These are phyloP conservation scores for Cathartes aura DNA, from an alignment of 2,113 vertebrate species.

Conservation along the genomic window DNA sequence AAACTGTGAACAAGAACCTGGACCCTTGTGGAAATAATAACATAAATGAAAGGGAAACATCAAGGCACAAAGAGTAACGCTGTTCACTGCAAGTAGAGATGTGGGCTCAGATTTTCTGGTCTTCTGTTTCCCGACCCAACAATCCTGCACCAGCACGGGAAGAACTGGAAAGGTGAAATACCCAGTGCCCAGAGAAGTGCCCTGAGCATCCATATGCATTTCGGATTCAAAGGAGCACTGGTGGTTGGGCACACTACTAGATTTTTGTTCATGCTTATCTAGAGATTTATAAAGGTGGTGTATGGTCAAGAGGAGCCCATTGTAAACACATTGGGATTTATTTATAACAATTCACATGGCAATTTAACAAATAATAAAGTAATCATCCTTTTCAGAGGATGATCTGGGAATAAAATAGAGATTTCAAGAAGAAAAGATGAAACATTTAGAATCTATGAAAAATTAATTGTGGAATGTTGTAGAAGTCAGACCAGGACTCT, in stretches of 20 bases:
- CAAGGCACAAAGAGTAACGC: not conserved
- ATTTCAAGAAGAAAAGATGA: not conserved
- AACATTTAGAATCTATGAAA: not conserved
- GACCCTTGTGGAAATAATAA: slow-evolving; percentile 26
- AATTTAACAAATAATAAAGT: not conserved
- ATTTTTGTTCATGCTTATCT: not conserved
- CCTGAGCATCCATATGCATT: not conserved
- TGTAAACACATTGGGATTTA: not conserved
- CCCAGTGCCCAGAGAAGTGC: not conserved
- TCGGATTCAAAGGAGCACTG: not conserved
- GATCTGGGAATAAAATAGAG: not conserved
- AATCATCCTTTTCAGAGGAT: not conserved
- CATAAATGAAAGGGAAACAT: slow-evolving; percentile 8
- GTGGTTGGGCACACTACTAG: too few species aligned
- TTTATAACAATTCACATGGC: not conserved
- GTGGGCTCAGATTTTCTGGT: not conserved
- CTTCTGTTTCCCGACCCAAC: not conserved
- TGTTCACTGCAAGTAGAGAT: not conserved
- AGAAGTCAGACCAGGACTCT: not conserved
- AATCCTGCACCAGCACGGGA: not conserved
- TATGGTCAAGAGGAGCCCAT: not conserved
- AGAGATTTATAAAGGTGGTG: not conserved
- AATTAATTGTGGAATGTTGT: not conserved
- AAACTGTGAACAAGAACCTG: not conserved
- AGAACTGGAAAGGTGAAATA: not conserved